phyloP scores from a whole-genome alignment of 2,113 vertebrate genomes.

The Ariopsis seemanni region DNA sequence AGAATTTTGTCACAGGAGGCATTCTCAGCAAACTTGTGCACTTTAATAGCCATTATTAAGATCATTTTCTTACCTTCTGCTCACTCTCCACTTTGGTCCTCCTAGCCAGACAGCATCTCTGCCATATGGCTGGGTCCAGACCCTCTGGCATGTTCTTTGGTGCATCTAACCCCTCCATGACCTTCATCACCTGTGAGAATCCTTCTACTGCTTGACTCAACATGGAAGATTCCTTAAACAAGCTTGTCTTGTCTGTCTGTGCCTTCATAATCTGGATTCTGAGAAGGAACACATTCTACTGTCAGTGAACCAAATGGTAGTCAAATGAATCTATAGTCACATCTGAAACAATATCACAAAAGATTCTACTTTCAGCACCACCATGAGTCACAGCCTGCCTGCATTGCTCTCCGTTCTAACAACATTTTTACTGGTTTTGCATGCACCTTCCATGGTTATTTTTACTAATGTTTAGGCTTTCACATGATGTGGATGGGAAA shows the following conservation, averaged over 20 bases:
- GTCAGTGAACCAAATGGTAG: background rate
- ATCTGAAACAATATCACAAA: background rate
- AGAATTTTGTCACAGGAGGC: background rate
- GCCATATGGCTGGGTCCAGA: conserved; percentile 77
- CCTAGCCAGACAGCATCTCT: conserved; percentile 82
- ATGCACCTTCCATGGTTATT: background rate
- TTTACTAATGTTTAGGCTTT: background rate
- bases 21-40: background rate
- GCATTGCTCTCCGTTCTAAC: background rate
- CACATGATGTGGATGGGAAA: background rate
- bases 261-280: conserved; percentile 74
- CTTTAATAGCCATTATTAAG: background rate
- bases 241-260: conserved; percentile 61
- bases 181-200: conserved; percentile 75
- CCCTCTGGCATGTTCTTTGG: conserved; percentile 77
- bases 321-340: background rate
- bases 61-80: conserved; percentile 73
- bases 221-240: conserved; percentile 62
- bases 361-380: background rate
- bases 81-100: conserved; percentile 83
- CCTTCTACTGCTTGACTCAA: conserved; percentile 65
- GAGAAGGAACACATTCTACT: conserved; percentile 10
- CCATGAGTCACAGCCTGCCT: background rate
- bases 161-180: conserved; percentile 85
- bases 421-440: background rate